Conservation (phyloP, 2,888 invertebrate species). For the Diploptera punctata region DNA sequence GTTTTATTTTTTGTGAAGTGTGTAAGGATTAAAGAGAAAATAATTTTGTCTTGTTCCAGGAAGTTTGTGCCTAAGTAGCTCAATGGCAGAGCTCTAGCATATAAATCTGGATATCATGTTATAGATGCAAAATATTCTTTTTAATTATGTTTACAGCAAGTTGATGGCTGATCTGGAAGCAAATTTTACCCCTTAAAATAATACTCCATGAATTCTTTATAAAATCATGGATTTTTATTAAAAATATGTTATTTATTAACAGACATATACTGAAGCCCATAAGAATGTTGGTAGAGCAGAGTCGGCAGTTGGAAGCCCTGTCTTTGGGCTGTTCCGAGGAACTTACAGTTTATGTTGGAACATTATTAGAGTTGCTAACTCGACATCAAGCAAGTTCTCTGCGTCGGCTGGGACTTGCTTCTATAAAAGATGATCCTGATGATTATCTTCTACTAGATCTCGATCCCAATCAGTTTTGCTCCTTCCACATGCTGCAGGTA, state of each 20-base stretch:
- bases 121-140: no score
- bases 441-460: constrained; percentile 66
- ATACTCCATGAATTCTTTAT: no score
- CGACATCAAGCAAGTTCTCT: constrained; percentile 62
- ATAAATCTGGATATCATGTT: no score
- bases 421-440: constrained; percentile 75
- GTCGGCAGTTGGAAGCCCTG: constrained; percentile 57
- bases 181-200: no score
- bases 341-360: constrained; percentile 55
- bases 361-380: constrained; percentile 55
- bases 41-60: no score
- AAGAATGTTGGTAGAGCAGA: constrained; percentile 56
- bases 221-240: no score
- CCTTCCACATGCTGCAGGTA: constrained; percentile 65
- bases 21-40: no score
- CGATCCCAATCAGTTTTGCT: constrained; percentile 62
- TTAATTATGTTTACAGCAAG: no score
- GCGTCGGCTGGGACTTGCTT: constrained; percentile 69
- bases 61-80: no score
- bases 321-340: constrained; percentile 64
- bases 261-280: constrained; percentile 52
- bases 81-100: no score
- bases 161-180: no score
- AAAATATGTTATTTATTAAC: constrained; percentile 20
- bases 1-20: no score